These are phyloP conservation scores for Zaprionus taronus DNA, from an alignment of 1,140 invertebrate genomes.

Conservation along the genomic window DNA sequence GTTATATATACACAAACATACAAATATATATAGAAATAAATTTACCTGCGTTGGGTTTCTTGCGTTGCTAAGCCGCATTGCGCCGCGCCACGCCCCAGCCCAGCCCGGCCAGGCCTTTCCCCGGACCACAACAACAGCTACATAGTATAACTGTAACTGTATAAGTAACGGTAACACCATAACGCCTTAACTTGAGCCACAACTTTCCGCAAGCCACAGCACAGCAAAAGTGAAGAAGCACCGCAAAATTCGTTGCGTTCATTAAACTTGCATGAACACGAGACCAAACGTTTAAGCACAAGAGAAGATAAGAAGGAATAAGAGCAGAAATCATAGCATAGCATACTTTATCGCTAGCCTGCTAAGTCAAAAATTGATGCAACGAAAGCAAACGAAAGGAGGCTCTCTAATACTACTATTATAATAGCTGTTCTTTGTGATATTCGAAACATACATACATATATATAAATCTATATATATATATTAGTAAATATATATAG, in stretches of 20 bases:
- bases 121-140: slow-evolving; percentile 19
- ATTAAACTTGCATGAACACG: slow-evolving; percentile 69
- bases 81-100: slow-evolving; percentile 37
- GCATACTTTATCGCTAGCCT: slow-evolving; percentile 41
- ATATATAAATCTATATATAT: slow-evolving; percentile 14
- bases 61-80: slow-evolving; percentile 40
- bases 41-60: slow-evolving; percentile 72
- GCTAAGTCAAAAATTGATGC: neutral
- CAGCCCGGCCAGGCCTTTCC: slow-evolving; percentile 19
- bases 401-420: neutral
- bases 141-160: slow-evolving; percentile 22
- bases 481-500: neutral
- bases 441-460: slow-evolving; percentile 46
- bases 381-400: neutral
- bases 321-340: slow-evolving; percentile 24
- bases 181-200: slow-evolving; percentile 78
- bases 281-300: slow-evolving; percentile 62
- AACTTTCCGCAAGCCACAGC: slow-evolving; percentile 47
- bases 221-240: slow-evolving; percentile 6
- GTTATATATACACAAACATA: slow-evolving; percentile 28
- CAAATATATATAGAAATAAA: slow-evolving; percentile 49
- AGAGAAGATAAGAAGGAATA: slow-evolving; percentile 6
- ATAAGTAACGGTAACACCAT: slow-evolving; percentile 55
- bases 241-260: slow-evolving; percentile 73
- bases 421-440: slow-evolving; percentile 43